Evolutionary conservation across 2,888 invertebrate genomes (phyloP).

Genomic region (Calliopum simillimum): DNA sequence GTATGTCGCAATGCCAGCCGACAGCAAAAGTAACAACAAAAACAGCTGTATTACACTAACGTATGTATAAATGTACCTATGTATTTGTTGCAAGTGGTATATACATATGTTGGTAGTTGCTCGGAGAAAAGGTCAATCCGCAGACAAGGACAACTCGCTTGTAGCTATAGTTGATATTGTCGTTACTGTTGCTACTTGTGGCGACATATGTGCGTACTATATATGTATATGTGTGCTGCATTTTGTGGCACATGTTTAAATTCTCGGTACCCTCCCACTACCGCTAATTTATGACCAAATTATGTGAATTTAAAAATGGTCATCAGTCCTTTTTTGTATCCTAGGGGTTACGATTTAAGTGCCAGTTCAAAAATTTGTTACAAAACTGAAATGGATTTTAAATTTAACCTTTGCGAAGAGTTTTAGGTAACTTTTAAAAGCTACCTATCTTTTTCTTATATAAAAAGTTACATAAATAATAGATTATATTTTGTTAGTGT

Average conservation of each 20-base stretch:
- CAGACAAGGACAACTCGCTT: conserved; percentile 27
- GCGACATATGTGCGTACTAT: background rate
- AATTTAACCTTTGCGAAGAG: too few relatives aligned
- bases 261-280: background rate
- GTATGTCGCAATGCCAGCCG: background rate
- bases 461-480: too few relatives aligned
- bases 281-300: conserved; percentile 26
- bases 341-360: too few relatives aligned
- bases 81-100: background rate
- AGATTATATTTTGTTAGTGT: too few relatives aligned
- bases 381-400: too few relatives aligned
- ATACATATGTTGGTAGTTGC: too few relatives aligned
- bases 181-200: conserved; percentile 1
- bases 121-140: conserved; percentile 24
- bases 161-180: background rate
- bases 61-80: too few relatives aligned
- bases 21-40: conserved; percentile 24
- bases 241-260: background rate
- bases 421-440: too few relatives aligned
- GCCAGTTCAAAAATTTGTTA: too few relatives aligned
- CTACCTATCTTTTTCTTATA: too few relatives aligned
- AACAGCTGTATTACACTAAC: conserved; percentile 28
- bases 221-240: background rate
- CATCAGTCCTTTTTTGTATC: too few relatives aligned
- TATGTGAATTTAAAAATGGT: conserved; percentile 3